phyloP scores from a whole-genome alignment of 2,888 invertebrate genomes.

The Scaptodrosophila latifasciaeformis region DNA sequence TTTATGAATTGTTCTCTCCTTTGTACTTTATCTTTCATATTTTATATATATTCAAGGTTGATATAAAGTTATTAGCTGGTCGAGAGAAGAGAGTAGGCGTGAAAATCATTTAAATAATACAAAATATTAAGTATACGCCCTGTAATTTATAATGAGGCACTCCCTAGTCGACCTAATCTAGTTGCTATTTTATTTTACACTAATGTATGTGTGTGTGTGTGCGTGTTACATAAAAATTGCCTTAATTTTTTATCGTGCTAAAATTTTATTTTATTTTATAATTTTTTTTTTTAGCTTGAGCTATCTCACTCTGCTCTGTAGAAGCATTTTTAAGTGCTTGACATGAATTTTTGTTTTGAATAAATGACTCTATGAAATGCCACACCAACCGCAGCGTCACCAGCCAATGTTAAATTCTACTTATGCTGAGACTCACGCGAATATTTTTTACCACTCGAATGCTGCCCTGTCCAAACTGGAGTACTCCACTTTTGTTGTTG shows the following conservation, averaged over 20 bases:
- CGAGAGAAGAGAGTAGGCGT: too few relatives aligned
- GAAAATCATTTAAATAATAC: too few relatives aligned
- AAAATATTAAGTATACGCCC: slow-evolving; percentile 1
- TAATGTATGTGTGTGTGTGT: slow-evolving; percentile 12
- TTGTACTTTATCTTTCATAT: background rate
- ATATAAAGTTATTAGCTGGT: too few relatives aligned
- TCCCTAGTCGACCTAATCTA: background rate
- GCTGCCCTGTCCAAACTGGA: too few relatives aligned
- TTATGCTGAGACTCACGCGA: slow-evolving; percentile 51
- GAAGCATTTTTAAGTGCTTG: slow-evolving; percentile 51
- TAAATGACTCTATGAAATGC: slow-evolving; percentile 39
- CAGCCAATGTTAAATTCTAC: slow-evolving; percentile 43
- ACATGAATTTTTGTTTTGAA: slow-evolving; percentile 48
- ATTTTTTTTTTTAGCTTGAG: slow-evolving; percentile 9
- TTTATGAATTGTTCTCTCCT: too few relatives aligned
- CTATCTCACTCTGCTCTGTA: slow-evolving; percentile 38
- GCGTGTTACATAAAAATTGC: slow-evolving; percentile 50
- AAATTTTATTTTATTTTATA: slow-evolving; percentile 20
- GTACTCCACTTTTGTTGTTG: too few relatives aligned
- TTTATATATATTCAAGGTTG: background rate
- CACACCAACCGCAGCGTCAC: slow-evolving; percentile 11
- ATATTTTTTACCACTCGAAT: too few relatives aligned
- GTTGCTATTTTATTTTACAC: slow-evolving; percentile 18
- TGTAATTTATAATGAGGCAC: background rate
- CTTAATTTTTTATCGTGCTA: slow-evolving; percentile 53